Evolutionary conservation across 2,113 vertebrate genomes (phyloP).

Genomic region (Epinephelus moara): DNA sequence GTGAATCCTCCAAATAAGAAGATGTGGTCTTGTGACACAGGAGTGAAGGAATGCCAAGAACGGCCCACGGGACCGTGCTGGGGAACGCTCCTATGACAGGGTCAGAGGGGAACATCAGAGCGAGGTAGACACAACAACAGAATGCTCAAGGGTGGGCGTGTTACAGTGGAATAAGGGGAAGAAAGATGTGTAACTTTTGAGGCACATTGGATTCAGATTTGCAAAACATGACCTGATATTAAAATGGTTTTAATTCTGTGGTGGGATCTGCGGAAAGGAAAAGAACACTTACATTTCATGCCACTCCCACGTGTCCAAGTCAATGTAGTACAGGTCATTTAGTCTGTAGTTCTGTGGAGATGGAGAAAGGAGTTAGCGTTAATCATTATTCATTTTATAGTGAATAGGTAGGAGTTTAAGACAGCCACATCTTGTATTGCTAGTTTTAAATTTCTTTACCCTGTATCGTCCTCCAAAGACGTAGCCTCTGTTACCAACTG

Average conservation of each 20-base stretch:
- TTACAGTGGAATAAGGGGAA: background rate
- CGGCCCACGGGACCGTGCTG: conserved; percentile 88
- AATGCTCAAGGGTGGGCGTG: background rate
- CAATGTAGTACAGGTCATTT: conserved; percentile 94
- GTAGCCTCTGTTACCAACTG: conserved; percentile 92
- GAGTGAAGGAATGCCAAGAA: conserved; percentile 96
- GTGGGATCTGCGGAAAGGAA: background rate
- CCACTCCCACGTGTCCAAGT: conserved; percentile 97
- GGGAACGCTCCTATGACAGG: conserved; percentile 77
- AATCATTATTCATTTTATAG: background rate
- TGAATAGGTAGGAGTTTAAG: background rate
- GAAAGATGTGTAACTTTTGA: too few relatives aligned
- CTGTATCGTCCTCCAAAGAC: conserved; percentile 96
- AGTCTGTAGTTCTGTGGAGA: conserved; percentile 89
- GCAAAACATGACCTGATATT: background rate
- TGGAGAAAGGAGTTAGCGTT: background rate
- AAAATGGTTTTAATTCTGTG: background rate
- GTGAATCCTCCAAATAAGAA: conserved; percentile 98
- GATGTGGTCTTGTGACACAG: conserved; percentile 92
- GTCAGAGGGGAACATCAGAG: background rate
- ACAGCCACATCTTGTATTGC: too few relatives aligned
- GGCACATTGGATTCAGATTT: background rate
- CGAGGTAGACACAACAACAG: background rate
- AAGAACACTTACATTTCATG: conserved; percentile 89
- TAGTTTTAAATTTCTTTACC: conserved; percentile 76